Conservation (phyloP, 2,797 vertebrate genomes). For the Mionectes olivaceus region DNA sequence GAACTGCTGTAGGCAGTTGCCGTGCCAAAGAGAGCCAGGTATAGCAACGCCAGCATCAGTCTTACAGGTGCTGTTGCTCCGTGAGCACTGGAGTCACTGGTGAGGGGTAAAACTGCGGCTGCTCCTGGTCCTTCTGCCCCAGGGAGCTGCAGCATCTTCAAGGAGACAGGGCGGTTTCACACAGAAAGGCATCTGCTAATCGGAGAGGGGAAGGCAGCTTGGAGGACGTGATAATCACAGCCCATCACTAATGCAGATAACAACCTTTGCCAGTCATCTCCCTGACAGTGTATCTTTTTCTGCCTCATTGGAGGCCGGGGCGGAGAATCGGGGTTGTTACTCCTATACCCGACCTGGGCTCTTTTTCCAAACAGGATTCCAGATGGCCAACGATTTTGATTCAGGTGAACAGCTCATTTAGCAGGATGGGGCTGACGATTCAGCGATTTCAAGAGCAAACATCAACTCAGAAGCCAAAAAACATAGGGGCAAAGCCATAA, state of each 20-base stretch:
- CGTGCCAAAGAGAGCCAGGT: not conserved
- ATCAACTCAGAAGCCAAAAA: conserved; percentile 22
- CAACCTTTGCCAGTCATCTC: conserved; percentile 41
- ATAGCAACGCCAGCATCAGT: not conserved
- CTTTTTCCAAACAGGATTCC: conserved; percentile 11
- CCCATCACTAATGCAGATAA: conserved; percentile 20
- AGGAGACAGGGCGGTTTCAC: not conserved
- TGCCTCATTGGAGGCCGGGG: conserved; percentile 24
- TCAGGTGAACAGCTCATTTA: conserved; percentile 69
- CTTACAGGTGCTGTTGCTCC: not conserved
- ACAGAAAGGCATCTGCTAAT: not conserved
- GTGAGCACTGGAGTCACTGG: not conserved
- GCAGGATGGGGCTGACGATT: not conserved
- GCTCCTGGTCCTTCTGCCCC: not conserved
- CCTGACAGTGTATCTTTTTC: conserved; percentile 33
- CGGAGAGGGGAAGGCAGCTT: not conserved
- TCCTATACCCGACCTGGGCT: not conserved
- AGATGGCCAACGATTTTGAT: conserved; percentile 55
- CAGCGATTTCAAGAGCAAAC: conserved; percentile 35
- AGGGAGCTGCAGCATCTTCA: not conserved
- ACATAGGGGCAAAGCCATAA: not conserved
- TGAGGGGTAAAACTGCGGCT: not conserved
- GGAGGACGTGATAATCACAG: not conserved
- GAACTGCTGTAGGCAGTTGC: not conserved
- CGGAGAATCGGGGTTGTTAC: not conserved